phyloP scores from a whole-genome alignment of 2,888 invertebrate species.

The Salpingus planirostris region DNA sequence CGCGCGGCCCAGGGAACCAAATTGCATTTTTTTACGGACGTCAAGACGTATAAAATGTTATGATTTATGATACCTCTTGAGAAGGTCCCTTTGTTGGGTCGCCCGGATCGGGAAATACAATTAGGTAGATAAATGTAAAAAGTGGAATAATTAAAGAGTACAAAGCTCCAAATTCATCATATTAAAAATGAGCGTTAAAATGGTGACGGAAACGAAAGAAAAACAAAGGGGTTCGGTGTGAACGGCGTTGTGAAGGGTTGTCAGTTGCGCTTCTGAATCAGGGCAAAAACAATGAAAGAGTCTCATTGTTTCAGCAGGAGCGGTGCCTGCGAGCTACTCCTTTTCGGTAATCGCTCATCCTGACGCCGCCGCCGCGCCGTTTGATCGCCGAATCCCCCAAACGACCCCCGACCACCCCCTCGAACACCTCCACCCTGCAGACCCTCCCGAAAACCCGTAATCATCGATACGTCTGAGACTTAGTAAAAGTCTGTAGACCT shows the following conservation, averaged over 20 bases:
- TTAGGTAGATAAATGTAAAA: conserved; percentile 45
- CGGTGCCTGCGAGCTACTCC: conserved; percentile 18
- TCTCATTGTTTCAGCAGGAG: conserved; percentile 38
- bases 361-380: conserved; percentile 24
- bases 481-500: no score
- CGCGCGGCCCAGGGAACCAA: conserved; percentile 25
- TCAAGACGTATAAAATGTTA: conserved; percentile 30
- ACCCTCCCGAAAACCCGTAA: no score
- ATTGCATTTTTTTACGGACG: conserved; percentile 32
- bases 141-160: conserved; percentile 43
- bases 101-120: conserved; percentile 39
- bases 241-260: conserved; percentile 40
- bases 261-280: conserved; percentile 39
- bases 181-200: conserved; percentile 43
- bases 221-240: conserved; percentile 38
- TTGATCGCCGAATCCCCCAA: conserved; percentile 23
- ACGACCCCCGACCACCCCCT: conserved; percentile 7
- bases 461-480: no score
- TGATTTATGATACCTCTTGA: conserved; percentile 42
- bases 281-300: conserved; percentile 42
- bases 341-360: conserved; percentile 37
- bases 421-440: no score
- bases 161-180: conserved; percentile 44
- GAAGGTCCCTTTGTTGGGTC: conserved; percentile 32
- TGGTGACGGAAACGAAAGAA: conserved; percentile 41